Base-by-base conservation (phyloP, 1,140 invertebrate genomes). In the Alviniconcha marisindica region DNA sequence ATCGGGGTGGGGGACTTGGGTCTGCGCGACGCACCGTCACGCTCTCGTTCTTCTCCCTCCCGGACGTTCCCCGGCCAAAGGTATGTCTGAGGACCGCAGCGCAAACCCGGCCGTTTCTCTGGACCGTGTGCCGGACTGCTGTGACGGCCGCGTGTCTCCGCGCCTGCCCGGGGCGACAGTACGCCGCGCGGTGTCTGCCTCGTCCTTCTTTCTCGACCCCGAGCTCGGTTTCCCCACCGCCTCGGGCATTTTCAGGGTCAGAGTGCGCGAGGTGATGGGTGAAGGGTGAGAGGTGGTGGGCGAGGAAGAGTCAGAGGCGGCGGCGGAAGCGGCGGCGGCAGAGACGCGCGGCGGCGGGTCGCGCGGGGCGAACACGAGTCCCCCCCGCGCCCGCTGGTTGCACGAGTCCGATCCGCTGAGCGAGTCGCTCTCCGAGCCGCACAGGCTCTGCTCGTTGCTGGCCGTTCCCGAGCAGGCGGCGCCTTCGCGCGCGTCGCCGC, bases 381-480 rank as follows among this genome's bases (percentile, higher is more conserved):
- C 36, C 5, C 36, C 28, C 2, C 28, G 5, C 14, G 31, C 36
- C 33, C 31, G 56, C 24, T 42, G 44, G 36, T 44, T 60, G 21
- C 54, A 31, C 21, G 69, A 42, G 40, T 80, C 78, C 1, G 78
- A 80, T 1, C 78, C 56, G 18, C 78, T 80, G 21, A 66, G 36
- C 0, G 78, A 80, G 56, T 82, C 80, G 40, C 66, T 82, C 33
- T 82, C 71, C 21, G 78, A 80, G 5, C 78, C 78, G 7, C 56
- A 44, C 56, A 66, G 40, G 14, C 78, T 80, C n/a, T 80, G 78
- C 4, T 80, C 78, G 56, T 66, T 66, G 38, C 78, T 80, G 36
- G 78, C 40, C 7, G 24, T n/a, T 14, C 78, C 78, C 12, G 78
- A 80, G 0, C 56, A 80, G 1, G 21, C 31, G n/a, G 56, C 33